Evolutionary conservation across 1,140 invertebrate genomes (phyloP).

Genomic region (Monomorium pharaonis): DNA sequence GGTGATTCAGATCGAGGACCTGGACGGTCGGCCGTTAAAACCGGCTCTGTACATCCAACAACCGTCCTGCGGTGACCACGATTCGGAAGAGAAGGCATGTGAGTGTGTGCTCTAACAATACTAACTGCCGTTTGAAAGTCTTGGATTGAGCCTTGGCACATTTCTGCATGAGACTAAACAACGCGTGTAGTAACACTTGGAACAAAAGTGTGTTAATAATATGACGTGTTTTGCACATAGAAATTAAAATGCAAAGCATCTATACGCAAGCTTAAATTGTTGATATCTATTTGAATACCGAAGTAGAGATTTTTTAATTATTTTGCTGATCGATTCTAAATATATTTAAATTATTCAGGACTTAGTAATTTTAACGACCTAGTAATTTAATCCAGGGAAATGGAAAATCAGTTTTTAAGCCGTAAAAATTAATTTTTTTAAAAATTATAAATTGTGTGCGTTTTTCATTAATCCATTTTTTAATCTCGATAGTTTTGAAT

Average conservation of each 20-base stretch:
- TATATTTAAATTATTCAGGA: background rate
- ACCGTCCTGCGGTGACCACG: slow-evolving; percentile 80
- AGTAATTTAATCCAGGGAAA: background rate
- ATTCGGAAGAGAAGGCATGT: slow-evolving; percentile 84
- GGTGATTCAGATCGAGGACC: slow-evolving; percentile 87
- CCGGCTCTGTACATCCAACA: slow-evolving; percentile 86
- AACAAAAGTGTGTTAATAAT: background rate
- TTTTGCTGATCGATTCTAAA: background rate
- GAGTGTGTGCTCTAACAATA: slow-evolving; percentile 85
- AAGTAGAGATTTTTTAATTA: background rate
- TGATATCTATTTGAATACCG: background rate
- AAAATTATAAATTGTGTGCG: background rate
- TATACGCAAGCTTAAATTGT: background rate
- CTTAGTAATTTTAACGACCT: background rate
- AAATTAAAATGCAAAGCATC: too few species aligned
- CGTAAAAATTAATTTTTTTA: background rate
- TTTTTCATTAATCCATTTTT: slow-evolving; percentile 3
- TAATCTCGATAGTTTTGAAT: background rate
- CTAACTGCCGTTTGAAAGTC: slow-evolving; percentile 79
- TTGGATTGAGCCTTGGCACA: slow-evolving; percentile 62
- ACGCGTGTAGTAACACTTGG: slow-evolving; percentile 61
- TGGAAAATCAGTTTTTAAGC: background rate
- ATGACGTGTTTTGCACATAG: background rate
- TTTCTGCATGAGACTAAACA: slow-evolving; percentile 71
- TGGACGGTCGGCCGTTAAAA: slow-evolving; percentile 85